These are phyloP conservation scores for Bombus superbus DNA, from an alignment of 1,140 invertebrate species.

Conservation along the genomic window DNA sequence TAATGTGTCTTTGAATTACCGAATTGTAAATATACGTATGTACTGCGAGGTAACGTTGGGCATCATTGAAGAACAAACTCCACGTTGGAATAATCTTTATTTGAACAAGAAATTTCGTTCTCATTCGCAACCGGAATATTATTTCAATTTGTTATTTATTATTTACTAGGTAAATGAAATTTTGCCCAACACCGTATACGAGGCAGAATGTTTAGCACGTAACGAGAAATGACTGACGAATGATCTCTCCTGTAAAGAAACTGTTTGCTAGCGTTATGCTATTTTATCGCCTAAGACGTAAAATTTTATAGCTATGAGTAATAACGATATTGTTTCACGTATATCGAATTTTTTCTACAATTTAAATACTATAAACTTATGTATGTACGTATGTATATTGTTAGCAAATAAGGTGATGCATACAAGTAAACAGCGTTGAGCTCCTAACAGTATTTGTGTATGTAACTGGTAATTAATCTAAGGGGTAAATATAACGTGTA, in stretches of 20 bases:
- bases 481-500: neutral
- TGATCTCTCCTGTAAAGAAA: conserved; percentile 19
- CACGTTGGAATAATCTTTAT: too few species aligned
- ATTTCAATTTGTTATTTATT: too few species aligned
- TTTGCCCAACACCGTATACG: too few species aligned
- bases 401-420: neutral
- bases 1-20: neutral
- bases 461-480: neutral
- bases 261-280: conserved; percentile 15
- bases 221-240: conserved; percentile 46
- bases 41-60: too few species aligned
- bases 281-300: conserved; percentile 8
- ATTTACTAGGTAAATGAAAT: too few species aligned
- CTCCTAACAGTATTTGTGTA: neutral
- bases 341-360: conserved; percentile 1
- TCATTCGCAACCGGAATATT: too few species aligned
- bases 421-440: conserved; percentile 29
- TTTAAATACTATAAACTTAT: neutral
- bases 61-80: too few species aligned
- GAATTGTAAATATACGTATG: conserved; percentile 13
- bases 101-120: too few species aligned
- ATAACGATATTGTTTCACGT: neutral
- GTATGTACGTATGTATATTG: neutral
- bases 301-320: neutral
- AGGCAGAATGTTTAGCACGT: conserved; percentile 5